These are phyloP conservation scores for Mormyrus lacerda DNA, from an alignment of 2,113 vertebrate species.

Conservation along the genomic window DNA sequence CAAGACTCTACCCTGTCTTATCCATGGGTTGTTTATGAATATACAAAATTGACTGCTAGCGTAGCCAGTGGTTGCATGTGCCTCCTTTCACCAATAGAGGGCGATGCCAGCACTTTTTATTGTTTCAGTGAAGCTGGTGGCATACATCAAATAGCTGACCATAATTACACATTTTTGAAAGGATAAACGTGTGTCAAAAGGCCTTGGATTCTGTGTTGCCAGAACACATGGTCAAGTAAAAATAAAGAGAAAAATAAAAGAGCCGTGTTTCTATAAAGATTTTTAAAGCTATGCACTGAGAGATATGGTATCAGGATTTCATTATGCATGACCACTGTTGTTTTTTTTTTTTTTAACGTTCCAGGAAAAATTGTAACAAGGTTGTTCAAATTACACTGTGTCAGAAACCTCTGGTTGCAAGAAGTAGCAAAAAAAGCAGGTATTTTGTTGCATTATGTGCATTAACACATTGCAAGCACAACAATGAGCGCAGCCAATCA, in stretches of 20 bases:
- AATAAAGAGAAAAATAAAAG: background rate
- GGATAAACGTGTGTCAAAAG: background rate
- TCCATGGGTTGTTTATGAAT: background rate
- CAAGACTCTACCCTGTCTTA: background rate
- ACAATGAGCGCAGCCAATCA: slow-evolving; percentile 33
- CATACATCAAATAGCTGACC: background rate
- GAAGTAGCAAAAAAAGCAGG: background rate
- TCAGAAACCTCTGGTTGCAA: background rate
- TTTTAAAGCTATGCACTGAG: background rate
- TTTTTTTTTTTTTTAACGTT: background rate
- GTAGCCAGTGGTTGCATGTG: background rate
- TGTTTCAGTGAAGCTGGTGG: background rate
- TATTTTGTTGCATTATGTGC: slow-evolving; percentile 31
- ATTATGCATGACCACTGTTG: background rate
- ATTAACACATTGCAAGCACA: slow-evolving; percentile 34
- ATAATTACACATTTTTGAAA: background rate
- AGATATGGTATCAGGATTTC: background rate
- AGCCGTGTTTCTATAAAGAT: background rate
- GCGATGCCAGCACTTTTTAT: slow-evolving; percentile 20
- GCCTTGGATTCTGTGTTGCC: background rate
- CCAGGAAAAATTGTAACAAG: background rate
- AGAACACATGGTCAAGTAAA: background rate
- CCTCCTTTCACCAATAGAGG: slow-evolving; percentile 34
- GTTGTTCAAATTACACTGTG: background rate
- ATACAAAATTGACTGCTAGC: background rate